These are phyloP conservation scores for Clangula hyemalis DNA, from an alignment of 2,797 vertebrate genomes.

Conservation along the genomic window DNA sequence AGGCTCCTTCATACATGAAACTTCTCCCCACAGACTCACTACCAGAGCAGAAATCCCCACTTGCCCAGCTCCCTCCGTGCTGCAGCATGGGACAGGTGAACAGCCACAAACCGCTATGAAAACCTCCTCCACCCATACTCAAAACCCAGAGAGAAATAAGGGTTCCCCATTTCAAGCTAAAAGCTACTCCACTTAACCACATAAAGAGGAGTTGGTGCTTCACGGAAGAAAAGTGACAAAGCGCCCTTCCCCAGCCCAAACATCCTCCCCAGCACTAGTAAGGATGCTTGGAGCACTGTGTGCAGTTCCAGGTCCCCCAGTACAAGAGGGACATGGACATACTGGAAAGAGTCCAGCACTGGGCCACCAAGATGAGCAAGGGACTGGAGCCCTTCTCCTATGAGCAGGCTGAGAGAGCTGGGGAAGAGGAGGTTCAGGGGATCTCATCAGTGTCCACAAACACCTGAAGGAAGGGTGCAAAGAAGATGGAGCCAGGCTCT, in stretches of 20 bases:
- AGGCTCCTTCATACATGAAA: not conserved
- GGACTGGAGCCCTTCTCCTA: not conserved
- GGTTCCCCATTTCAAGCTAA: accelerated
- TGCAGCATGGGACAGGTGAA: accelerated
- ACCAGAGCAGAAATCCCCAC: not conserved
- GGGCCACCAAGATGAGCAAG: not conserved
- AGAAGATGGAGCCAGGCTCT: not conserved
- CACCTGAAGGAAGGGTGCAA: not conserved
- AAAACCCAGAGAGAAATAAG: not conserved
- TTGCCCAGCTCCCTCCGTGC: accelerated
- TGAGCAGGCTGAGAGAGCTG: not conserved
- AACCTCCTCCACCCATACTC: not conserved
- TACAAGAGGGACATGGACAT: not conserved
- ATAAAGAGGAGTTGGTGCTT: accelerated
- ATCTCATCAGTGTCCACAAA: not conserved
- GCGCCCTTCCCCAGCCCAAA: not conserved
- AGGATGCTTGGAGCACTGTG: not conserved
- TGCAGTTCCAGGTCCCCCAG: too few species aligned
- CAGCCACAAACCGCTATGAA: not conserved
- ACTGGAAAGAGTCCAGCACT: not conserved
- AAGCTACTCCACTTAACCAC: not conserved
- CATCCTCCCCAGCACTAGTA: not conserved
- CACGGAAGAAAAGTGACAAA: not conserved
- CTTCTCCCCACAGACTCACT: not conserved
- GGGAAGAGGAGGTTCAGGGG: not conserved